Percentiles rank a stretch among this genome's conserved stretches.
phyloP scores from a whole-genome alignment of 1,140 invertebrate species.

The Neuroterus valhalla region DNA sequence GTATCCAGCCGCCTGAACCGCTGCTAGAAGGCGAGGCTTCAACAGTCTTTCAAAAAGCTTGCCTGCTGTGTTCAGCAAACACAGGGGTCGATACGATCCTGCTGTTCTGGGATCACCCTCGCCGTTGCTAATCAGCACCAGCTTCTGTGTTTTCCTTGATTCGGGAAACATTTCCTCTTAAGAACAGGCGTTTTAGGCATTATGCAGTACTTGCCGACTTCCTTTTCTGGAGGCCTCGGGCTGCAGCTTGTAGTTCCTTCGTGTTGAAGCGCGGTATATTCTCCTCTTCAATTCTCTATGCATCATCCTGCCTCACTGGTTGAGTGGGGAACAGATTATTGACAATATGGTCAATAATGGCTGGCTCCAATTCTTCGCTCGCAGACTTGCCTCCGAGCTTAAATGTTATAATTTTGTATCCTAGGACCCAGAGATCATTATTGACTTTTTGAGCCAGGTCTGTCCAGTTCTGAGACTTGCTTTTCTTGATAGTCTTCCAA shows the following conservation, averaged over 20 bases:
- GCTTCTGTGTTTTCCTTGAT: constrained; percentile 42
- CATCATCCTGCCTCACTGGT: too few species aligned
- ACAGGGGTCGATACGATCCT: constrained; percentile 36
- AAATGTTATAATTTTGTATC: constrained; percentile 40
- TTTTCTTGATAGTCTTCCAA: too few species aligned
- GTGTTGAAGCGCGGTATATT: too few species aligned
- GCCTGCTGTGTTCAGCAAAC: too few species aligned
- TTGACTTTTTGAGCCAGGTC: too few species aligned
- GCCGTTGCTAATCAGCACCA: constrained; percentile 31
- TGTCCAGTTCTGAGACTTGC: too few species aligned
- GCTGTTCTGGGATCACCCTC: constrained; percentile 34
- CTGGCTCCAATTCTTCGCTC: too few species aligned
- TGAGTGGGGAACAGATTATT: not conserved
- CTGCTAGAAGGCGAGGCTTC: constrained; percentile 43
- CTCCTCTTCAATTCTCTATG: too few species aligned
- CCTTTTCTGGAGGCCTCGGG: too few species aligned
- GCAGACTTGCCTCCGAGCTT: constrained; percentile 41
- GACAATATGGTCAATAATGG: constrained; percentile 24
- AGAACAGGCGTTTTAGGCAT: constrained; percentile 45
- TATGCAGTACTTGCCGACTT: constrained; percentile 24
- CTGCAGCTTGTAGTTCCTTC: too few species aligned
- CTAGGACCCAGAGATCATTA: too few species aligned
- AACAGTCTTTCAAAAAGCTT: constrained; percentile 62
- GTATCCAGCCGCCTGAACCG: constrained; percentile 36
- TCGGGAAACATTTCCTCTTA: constrained; percentile 14